Base-by-base conservation (phyloP, 2,113 vertebrate species). In the Maccullochella peelii region DNA sequence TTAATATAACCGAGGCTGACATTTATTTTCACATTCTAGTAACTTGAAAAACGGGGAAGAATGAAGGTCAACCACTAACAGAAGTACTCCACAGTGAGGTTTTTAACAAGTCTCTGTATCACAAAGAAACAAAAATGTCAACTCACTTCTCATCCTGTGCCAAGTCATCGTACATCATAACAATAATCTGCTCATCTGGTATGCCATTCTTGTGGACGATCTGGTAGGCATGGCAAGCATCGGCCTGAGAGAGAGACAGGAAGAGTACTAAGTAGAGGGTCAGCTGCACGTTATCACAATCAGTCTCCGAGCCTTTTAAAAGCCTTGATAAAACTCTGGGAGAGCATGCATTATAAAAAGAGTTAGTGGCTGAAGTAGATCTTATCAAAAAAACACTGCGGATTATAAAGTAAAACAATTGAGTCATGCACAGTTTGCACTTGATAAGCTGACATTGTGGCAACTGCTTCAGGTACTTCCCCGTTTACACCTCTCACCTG, bases 151-250 rank as follows among this genome's bases (percentile, higher is more conserved):
- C 87, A 23, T 91, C 95, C 6, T 96, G 21, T 54, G 98, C 98
- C 69, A 99, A 96, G 92, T 99, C 98, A 18, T 99, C 98, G 0
- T 97, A 99, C 98, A 99, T 99, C 98, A 99, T 99, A 55, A 99
- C 96, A n/a, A 99, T 66, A 8, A 99, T 97, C 94, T 97, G 98
- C 89, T 99, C 97, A 2, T 99, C 98, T 0, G 98, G 98, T 80
- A 99, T 94, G 15, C 98, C 98, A 1, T 99, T 98, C 14, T 91
- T 95, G 92, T 97, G 97, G 1, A 99, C 96, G 1, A 99, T 99
- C 95, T 99, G 98, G 87, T 99, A 99, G 0, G 98, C 97, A 0
- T 99, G 98, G 93, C 98, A 99, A 0, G 92, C 97, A 0, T 99
- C 98, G 0, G 98, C 98, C 98, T 99, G 90, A 8, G 33, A 33